Base-by-base conservation (phyloP, 1,140 invertebrate genomes). In the Anadara kagoshimensis region DNA sequence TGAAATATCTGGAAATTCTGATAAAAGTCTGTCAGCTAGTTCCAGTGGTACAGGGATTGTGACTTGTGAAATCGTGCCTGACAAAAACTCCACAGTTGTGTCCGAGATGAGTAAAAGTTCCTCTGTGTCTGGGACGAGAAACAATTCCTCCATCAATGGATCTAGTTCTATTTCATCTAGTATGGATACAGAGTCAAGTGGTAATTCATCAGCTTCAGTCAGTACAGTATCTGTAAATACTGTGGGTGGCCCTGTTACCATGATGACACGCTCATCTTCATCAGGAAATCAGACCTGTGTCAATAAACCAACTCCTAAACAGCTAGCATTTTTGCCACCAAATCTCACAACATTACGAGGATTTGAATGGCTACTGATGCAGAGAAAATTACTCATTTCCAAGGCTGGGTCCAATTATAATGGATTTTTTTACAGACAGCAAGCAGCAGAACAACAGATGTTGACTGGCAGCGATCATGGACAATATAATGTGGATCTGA, bases 241-340 rank as follows among this genome's bases (percentile, higher is more conserved):
- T 36, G 29, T 36, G 29, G 2, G 29, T 7, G 7, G 7, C 29
- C 7, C 29, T 36, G 29, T 36, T 36, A 36, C 7, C 2, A 36
- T 3, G 29, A 7, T 36, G 29, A 36, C 29, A 36, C 2, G 7
- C 7, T 36, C 7, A 36, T 36, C 29, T 3, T 36, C 29, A 36
- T 36, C 29, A 7, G 29, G 2, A 36, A 36, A 36, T 7, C 29
- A 36, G 29, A 36, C 7, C 29, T 36, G 29, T 36, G 29, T 36
- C 7, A 36, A 36, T 41, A 41, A 29, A 59, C 57, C 58, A 14
- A 26, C 41, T 36, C 47, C 24, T 16, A 69, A 58, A 24, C 41
- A 53, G 11, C 53, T 69, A 24, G 57, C 67, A 22, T 29, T 69
- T 5, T 61, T 69, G 5, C 67, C 67, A 5, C 67, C 67, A 24